Conservation (phyloP, 2,113 vertebrate genomes). For the Rhagologus leucostigma region DNA sequence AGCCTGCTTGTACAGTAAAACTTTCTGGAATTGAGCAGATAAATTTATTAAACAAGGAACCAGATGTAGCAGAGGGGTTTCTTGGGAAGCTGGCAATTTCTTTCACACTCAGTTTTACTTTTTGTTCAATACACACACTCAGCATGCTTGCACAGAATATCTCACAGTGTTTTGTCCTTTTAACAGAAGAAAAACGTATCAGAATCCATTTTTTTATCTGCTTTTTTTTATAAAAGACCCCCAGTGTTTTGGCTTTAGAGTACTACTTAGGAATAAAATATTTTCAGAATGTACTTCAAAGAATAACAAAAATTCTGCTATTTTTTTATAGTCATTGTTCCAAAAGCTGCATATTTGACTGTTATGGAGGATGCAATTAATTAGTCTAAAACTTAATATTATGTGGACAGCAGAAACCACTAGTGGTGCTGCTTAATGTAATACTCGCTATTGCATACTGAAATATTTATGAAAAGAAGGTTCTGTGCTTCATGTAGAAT, state of each 20-base stretch:
- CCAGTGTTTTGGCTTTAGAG: not conserved
- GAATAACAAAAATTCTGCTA: not conserved
- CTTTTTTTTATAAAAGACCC: not conserved
- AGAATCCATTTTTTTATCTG: not conserved
- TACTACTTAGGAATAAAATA: not conserved
- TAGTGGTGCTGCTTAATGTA: not conserved
- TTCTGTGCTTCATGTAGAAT: not conserved
- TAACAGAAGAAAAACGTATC: not conserved
- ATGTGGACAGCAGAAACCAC: not conserved
- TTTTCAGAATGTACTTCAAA: not conserved
- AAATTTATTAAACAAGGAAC: not conserved
- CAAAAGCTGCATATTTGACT: not conserved
- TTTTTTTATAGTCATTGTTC: not conserved
- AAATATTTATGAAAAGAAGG: conserved; percentile 7
- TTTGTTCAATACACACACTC: not conserved
- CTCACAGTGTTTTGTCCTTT: not conserved
- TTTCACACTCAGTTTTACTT: not conserved
- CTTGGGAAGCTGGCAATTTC: not conserved
- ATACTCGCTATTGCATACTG: not conserved
- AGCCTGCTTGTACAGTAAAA: not conserved
- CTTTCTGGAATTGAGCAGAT: not conserved
- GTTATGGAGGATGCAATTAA: not conserved
- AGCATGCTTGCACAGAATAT: not conserved
- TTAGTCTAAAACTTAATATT: not conserved
- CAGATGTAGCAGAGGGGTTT: not conserved